phyloP scores from a whole-genome alignment of 2,113 vertebrate species.

The Crocuta crocuta region DNA sequence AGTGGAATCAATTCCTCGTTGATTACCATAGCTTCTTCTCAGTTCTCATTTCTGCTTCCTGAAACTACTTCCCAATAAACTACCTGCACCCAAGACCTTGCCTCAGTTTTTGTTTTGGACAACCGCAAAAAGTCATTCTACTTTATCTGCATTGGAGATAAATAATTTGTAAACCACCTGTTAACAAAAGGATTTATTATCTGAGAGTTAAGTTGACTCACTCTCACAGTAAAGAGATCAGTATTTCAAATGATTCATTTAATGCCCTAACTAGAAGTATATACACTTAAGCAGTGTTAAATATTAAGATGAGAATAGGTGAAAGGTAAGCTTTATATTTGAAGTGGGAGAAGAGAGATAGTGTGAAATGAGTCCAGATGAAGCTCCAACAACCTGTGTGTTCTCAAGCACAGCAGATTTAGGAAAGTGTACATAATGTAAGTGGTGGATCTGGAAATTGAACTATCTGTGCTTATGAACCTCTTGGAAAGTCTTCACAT shows the following conservation, averaged over 20 bases:
- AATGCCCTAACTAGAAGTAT: neutral
- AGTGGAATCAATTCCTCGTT: neutral
- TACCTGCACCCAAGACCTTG: neutral
- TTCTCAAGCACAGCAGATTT: neutral
- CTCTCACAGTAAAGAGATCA: neutral
- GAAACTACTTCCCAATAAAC: neutral
- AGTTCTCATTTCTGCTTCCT: neutral
- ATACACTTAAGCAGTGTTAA: neutral
- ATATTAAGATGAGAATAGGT: neutral
- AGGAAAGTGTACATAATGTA: neutral
- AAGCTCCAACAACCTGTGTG: neutral
- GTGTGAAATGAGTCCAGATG: neutral
- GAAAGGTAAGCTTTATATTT: neutral
- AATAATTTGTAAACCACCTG: neutral
- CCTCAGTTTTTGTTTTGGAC: neutral
- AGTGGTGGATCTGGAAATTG: neutral
- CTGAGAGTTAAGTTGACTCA: neutral
- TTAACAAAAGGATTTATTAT: neutral
- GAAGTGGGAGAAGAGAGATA: neutral
- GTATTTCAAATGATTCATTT: neutral
- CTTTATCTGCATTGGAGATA: neutral
- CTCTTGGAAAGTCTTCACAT: neutral
- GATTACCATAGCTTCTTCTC: neutral
- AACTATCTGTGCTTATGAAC: neutral
- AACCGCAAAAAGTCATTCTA: neutral